Conservation (phyloP, 2,113 vertebrate genomes). For the Tupaia chinensis region DNA sequence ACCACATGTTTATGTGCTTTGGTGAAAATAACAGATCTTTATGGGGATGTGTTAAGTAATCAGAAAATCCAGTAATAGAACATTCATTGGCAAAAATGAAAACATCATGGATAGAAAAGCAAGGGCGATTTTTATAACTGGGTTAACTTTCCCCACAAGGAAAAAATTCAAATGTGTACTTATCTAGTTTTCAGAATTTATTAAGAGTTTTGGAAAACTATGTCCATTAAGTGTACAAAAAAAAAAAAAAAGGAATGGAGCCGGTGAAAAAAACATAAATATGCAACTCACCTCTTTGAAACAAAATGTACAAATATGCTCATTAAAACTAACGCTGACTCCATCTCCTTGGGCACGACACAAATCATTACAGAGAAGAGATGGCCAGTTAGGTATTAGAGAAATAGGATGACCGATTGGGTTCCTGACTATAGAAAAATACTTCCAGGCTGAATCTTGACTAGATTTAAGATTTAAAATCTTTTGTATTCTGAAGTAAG, state of each 20-base stretch:
- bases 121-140: background rate
- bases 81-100: background rate
- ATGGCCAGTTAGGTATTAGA: background rate
- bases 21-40: constrained; percentile 33
- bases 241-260: background rate
- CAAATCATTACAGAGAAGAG: background rate
- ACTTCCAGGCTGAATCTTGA: background rate
- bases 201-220: background rate
- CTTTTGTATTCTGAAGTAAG: background rate
- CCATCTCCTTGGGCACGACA: background rate
- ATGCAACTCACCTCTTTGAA: background rate
- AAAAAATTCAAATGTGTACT: background rate
- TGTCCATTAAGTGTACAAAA: background rate
- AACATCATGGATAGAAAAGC: background rate
- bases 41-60: background rate
- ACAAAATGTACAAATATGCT: constrained; percentile 13
- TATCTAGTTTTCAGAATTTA: background rate
- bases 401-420: background rate
- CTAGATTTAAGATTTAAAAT: background rate
- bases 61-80: constrained; percentile 41
- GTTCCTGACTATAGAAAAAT: background rate
- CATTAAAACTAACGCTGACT: background rate
- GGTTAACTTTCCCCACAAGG: background rate
- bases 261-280: background rate
- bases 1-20: background rate